phyloP scores from a whole-genome alignment of 1,140 invertebrate species.

The Globodera rostochiensis region DNA sequence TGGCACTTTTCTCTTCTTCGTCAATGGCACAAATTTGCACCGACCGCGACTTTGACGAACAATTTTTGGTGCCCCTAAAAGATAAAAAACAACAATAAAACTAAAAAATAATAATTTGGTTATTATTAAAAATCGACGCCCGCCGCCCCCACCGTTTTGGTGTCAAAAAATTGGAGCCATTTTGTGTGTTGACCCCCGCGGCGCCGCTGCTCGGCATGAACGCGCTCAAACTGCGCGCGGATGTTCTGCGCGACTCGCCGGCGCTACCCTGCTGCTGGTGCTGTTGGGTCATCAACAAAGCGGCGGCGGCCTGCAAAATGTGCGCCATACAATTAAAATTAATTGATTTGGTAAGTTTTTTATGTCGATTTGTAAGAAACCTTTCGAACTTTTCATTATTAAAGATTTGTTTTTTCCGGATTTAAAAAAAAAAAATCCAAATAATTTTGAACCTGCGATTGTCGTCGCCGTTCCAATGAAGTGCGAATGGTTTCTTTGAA shows the following conservation, averaged over 20 bases:
- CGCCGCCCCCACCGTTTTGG: neutral
- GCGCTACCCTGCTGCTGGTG: neutral
- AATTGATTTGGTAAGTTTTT: too few relatives aligned
- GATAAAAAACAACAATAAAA: too few relatives aligned
- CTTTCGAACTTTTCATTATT: too few relatives aligned
- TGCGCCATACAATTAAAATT: too few relatives aligned
- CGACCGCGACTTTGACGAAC: neutral
- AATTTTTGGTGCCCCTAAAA: neutral
- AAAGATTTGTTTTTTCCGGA: too few relatives aligned
- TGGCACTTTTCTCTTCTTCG: neutral
- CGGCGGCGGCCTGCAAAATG: neutral
- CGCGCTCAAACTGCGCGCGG: neutral
- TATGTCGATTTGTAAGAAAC: too few relatives aligned
- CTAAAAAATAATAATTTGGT: neutral
- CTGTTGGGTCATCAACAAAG: neutral
- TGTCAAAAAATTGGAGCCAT: neutral
- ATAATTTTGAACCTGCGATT: slow-evolving; percentile 4
- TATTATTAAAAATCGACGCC: neutral
- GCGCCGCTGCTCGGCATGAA: neutral
- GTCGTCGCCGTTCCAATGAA: slow-evolving; percentile 19
- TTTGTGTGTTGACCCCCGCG: neutral
- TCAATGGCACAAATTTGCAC: neutral
- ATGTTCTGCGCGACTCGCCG: neutral
- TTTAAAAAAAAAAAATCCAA: too few relatives aligned
- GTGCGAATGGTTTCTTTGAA: slow-evolving; percentile 50